Evolutionary conservation across 2,797 vertebrate species (phyloP).

Genomic region (Hoplostethus atlanticus): DNA sequence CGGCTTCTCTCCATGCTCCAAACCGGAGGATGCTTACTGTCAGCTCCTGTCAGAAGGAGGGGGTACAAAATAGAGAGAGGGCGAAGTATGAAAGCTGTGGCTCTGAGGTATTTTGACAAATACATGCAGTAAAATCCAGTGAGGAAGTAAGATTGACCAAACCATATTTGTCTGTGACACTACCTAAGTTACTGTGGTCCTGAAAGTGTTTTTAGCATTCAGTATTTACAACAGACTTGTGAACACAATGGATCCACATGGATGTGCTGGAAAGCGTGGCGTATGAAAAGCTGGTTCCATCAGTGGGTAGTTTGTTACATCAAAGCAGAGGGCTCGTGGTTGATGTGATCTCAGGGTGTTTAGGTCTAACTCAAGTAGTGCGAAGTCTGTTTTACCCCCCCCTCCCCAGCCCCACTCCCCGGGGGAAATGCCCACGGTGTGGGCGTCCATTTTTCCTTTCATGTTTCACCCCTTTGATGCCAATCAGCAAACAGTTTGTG

Average conservation of each 20-base stretch:
- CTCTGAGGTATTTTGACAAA: constrained; percentile 23
- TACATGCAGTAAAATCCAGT: background rate
- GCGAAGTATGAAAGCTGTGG: constrained; percentile 16
- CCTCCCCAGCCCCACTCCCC: constrained; percentile 44
- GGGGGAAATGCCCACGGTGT: constrained; percentile 36
- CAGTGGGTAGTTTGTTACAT: constrained; percentile 24
- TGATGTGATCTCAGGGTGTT: constrained; percentile 45
- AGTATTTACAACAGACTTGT: background rate
- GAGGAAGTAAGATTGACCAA: background rate
- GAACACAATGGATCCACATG: constrained; percentile 9
- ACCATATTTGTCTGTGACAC: background rate
- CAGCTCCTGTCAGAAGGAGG: constrained; percentile 8
- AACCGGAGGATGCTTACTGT: background rate
- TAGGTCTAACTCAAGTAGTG: constrained; percentile 36
- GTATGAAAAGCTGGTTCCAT: constrained; percentile 25
- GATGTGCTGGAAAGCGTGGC: constrained; percentile 8
- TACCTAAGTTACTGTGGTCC: no score
- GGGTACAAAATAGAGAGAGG: constrained; percentile 3
- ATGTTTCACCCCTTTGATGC: constrained; percentile 64
- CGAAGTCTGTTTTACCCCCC: constrained; percentile 20
- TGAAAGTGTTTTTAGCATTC: background rate
- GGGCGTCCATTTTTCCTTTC: constrained; percentile 47
- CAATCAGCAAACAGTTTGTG: constrained; percentile 51
- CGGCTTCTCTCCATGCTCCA: constrained; percentile 25
- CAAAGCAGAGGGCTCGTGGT: constrained; percentile 18